phyloP scores from a whole-genome alignment of 2,888 invertebrate species.

The Brachyptera risi region DNA sequence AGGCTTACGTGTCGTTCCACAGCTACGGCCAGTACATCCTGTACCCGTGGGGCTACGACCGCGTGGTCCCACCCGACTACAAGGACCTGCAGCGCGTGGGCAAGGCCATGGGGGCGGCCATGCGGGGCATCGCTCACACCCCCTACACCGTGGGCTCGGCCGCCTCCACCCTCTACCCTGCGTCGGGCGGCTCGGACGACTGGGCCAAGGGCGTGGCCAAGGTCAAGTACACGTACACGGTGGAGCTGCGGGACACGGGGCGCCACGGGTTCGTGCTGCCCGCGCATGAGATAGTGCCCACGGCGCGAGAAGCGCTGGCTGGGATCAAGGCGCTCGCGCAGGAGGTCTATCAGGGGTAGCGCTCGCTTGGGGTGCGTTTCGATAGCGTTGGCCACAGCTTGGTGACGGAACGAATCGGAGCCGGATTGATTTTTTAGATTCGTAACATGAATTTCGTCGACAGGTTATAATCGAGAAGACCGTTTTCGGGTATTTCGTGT shows the following conservation, averaged over 20 bases:
- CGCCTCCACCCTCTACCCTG: conserved; percentile 70
- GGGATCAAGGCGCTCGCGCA: conserved; percentile 61
- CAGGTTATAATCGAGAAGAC: no score
- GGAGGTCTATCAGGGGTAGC: no score
- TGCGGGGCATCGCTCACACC: conserved; percentile 37
- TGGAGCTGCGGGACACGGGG: conserved; percentile 84
- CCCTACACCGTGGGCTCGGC: conserved; percentile 65
- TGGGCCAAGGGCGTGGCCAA: conserved; percentile 83
- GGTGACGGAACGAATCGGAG: no score
- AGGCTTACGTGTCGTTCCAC: conserved; percentile 32
- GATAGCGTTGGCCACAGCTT: no score
- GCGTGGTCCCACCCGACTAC: conserved; percentile 38
- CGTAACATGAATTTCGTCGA: no score
- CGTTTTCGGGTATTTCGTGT: no score
- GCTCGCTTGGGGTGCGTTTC: no score
- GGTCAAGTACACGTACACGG: conserved; percentile 84
- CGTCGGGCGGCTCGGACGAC: conserved; percentile 74
- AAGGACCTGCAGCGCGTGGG: conserved; percentile 39
- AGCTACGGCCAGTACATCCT: conserved; percentile 40
- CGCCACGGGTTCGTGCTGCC: conserved; percentile 84
- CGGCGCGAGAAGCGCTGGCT: conserved; percentile 70
- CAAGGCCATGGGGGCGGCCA: conserved; percentile 39
- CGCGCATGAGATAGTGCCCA: conserved; percentile 66
- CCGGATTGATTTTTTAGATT: no score
- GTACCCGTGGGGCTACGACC: conserved; percentile 44